Evolutionary conservation across 2,113 vertebrate species (phyloP), one percentile per base, ranked within the genome.

Genomic region (Podiceps cristatus): DNA sequence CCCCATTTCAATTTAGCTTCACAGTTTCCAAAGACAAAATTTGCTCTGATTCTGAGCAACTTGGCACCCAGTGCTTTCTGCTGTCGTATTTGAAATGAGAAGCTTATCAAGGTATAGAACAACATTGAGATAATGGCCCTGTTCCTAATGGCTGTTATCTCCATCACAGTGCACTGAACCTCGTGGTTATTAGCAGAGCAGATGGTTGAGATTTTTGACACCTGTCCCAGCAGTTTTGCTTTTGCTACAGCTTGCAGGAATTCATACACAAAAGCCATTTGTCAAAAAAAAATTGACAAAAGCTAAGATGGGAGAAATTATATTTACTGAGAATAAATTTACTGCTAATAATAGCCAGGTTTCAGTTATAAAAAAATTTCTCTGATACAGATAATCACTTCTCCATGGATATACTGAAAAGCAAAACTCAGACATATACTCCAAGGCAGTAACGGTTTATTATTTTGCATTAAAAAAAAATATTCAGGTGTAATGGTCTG

Each of bases 251-350:
- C 68, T 88, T 86, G 44, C 60, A 95, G 53, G 95, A 91, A 78
- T 77, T 53, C 42, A 71, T n/a, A 63, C 13, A 78, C 56, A 90
- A 88, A 68, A 79, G n/a, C 15, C 35, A 64, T 71, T 90, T 86
- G 31, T 90, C 60, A 86, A 83, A 77, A 86, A 74, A 24, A 81
- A 71, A 90, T 45, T 88, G 71, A 91, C 88, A 96, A 96, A 96
- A 93, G 35, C 66, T 66, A 96, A 56, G 50, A 20, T 85, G 13
- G 37, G 29, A 55, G 27, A 93, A 92, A 82, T 27, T 45, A 3
- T n/a, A 35, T 90, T 96, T 77, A 19, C 71, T 29, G 19, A 84
- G 29, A 75, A 88, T 71, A 71, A 81, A 68, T 47, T 58, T 62
- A 77, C 12, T 82, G 19, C 40, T 86, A 82, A 37, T 33, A 91